These are phyloP conservation scores for Caenorhabditis doughertyi DNA, from an alignment of 2,888 invertebrate genomes.

Conservation along the genomic window DNA sequence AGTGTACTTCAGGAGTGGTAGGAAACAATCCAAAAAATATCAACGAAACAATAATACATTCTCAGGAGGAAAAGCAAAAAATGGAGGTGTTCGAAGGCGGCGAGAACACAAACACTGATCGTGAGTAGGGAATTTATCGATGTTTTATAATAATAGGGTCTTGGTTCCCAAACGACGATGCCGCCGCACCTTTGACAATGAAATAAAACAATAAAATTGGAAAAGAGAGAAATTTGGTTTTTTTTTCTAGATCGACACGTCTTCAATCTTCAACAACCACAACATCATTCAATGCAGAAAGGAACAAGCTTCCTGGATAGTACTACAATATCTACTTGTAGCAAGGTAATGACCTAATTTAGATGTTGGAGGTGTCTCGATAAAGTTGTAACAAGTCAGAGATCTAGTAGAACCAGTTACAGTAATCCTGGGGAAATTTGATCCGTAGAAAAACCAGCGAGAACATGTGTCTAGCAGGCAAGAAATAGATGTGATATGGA, in stretches of 20 bases:
- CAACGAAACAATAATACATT: not conserved
- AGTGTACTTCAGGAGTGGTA: no score
- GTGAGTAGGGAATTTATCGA: constrained; percentile 13
- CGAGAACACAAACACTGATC: constrained; percentile 18
- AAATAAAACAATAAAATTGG: not conserved
- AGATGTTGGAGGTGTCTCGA: no score
- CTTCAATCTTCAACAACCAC: not conserved
- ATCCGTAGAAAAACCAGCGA: constrained; percentile 53
- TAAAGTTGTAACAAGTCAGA: constrained; percentile 2
- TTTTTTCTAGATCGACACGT: not conserved
- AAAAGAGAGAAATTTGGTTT: not conserved
- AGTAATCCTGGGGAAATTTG: constrained; percentile 42
- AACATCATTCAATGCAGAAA: not conserved
- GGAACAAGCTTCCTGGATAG: constrained; percentile 35
- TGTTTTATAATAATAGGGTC: constrained; percentile 31
- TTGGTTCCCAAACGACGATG: no score
- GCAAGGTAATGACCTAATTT: no score
- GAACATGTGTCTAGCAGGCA: constrained; percentile 54
- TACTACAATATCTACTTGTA: constrained; percentile 41
- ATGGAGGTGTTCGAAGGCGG: not conserved
- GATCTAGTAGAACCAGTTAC: not conserved
- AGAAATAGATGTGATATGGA: constrained; percentile 11
- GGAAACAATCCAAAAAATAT: not conserved
- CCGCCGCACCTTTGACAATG: no score
- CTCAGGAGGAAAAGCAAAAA: not conserved